phyloP scores from a whole-genome alignment of 2,888 invertebrate genomes.

The Toxonevra muliebris region DNA sequence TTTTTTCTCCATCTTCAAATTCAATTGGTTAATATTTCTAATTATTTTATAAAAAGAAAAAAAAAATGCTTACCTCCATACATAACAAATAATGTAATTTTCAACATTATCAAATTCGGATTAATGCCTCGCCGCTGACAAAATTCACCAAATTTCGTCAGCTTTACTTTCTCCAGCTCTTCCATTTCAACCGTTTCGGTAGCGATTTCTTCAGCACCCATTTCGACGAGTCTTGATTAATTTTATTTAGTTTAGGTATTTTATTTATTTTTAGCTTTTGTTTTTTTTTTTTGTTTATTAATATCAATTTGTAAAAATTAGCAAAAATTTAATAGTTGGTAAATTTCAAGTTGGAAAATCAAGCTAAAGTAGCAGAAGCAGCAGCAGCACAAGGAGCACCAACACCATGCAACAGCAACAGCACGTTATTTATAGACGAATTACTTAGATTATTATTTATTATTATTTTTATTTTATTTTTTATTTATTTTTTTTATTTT shows the following conservation, averaged over 20 bases:
- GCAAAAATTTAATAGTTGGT: no score
- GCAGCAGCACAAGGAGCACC: no score
- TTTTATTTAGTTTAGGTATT: not conserved
- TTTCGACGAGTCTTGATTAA: constrained; percentile 48
- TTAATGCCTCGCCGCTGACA: constrained; percentile 72
- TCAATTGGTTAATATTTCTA: no score
- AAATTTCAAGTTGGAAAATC: no score
- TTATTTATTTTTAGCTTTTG: constrained; percentile 4
- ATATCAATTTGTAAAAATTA: not conserved
- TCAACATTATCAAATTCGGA: constrained; percentile 81
- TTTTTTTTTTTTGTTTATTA: constrained; percentile 11
- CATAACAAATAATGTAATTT: constrained; percentile 83
- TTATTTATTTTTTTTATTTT: no score
- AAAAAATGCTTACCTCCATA: constrained; percentile 79
- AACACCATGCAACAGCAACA: no score
- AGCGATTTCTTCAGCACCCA: constrained; percentile 61
- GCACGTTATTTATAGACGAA: no score
- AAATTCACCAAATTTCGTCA: constrained; percentile 59
- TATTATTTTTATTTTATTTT: no score
- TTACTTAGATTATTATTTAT: no score
- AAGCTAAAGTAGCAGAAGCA: no score
- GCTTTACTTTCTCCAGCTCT: constrained; percentile 52
- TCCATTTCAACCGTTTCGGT: constrained; percentile 48
- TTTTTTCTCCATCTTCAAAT: no score
- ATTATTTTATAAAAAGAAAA: no score